Evolutionary conservation across 2,113 vertebrate genomes (phyloP).

Genomic region (Tauraco erythrolophus): DNA sequence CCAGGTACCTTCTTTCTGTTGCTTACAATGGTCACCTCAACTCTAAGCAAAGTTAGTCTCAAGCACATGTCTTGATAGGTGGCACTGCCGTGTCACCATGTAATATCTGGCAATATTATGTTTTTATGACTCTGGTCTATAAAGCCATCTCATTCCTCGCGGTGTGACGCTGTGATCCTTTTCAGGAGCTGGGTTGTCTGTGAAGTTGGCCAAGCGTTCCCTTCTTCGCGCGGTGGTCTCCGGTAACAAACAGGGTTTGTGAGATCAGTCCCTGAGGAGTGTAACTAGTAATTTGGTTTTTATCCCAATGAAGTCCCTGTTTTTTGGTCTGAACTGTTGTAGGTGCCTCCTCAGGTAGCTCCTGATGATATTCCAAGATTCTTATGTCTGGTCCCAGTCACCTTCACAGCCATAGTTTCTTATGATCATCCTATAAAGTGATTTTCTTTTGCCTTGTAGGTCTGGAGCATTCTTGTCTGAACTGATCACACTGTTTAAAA

Average conservation of each 20-base stretch:
- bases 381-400: neutral
- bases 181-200: neutral
- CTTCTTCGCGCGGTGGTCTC: neutral
- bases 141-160: neutral
- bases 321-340: neutral
- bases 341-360: neutral
- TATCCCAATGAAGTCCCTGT: neutral
- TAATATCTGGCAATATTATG: neutral
- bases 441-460: neutral
- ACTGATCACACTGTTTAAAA: neutral
- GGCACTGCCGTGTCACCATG: rapidly evolving
- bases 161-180: neutral
- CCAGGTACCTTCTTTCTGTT: neutral
- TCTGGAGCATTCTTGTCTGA: neutral
- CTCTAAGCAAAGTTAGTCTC: neutral
- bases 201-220: neutral
- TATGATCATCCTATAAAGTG: neutral
- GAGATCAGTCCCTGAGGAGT: neutral
- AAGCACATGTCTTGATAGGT: rapidly evolving
- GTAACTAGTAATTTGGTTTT: neutral
- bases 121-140: neutral
- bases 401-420: neutral
- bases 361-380: neutral
- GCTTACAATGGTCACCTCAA: neutral
- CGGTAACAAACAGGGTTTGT: neutral